Evolutionary conservation across 2,888 invertebrate genomes (phyloP), one percentile per base, ranked within the genome.

Genomic region (Stenurella melanura): DNA sequence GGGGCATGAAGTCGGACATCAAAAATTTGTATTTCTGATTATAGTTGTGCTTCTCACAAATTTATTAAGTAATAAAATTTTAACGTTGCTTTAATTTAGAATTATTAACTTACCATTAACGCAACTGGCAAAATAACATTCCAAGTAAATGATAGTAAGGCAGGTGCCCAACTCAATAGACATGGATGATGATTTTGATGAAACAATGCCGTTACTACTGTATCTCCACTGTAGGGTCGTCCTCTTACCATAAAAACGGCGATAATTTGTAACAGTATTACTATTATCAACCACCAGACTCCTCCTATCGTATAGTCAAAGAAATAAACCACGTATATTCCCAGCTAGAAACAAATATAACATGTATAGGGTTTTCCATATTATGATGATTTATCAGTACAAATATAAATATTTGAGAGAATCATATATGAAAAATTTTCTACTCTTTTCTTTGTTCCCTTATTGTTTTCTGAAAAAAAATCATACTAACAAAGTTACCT

Each of bases 201-300:
- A 73, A 94, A 90, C 77, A 94, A 87, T 68, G 93, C 92, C 3
- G 92, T 91, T 1, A 93, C 93, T 17, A 94, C 91, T 4, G 92
- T 93, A 86, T 96, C 95, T 1, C 96, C 96, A 78, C 95, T 94
- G 88, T 96, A 96, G 0, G 97, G 97, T 34, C 96, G 92, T 4
- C 97, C 97, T 42, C 96, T 92, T 11, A 97, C 95, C 87, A 95
- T 93, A 88, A 97, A 96, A 77, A 97, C 94, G n/a, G 95, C 96
- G 82, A 94, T 92, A 67, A 95, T 93, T 87, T 96, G 92, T 60
- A 95, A 90, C 64, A 95, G 91, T 88, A 96, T 95, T 58, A 96
- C 90, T 72, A 95, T 92, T 87, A 96, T 93, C 75, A 97, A 92
- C 94, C 96, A 96, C 97, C 97, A 97, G 4, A 94, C 92, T 5